A percentile compares a stretch with the other conserved stretches of the same genome.
Evolutionary conservation across 1,140 invertebrate genomes (phyloP).

Genomic region (Chironomus striatipennis): DNA sequence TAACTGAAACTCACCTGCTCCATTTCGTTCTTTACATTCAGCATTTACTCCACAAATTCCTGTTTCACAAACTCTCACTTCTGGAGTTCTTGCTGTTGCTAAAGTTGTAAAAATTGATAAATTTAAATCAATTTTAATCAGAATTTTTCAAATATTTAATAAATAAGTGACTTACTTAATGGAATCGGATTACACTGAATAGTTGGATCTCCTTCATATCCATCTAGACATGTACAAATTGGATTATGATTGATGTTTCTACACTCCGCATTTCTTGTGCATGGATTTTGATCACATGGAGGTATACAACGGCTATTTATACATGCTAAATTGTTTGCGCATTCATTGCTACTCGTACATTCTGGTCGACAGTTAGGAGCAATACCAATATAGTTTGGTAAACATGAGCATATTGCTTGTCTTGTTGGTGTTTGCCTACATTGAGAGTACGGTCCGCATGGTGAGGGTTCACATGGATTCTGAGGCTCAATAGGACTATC

Average conservation of each 20-base stretch:
- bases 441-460: slow-evolving; percentile 63
- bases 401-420: slow-evolving; percentile 61
- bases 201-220: slow-evolving; percentile 52
- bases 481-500: slow-evolving; percentile 32
- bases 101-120: neutral
- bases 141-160: too few species aligned
- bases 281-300: slow-evolving; percentile 51
- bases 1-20: slow-evolving; percentile 37
- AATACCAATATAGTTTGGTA: slow-evolving; percentile 63
- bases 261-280: slow-evolving; percentile 45
- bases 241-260: slow-evolving; percentile 50
- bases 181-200: slow-evolving; percentile 40
- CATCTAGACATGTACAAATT: slow-evolving; percentile 47
- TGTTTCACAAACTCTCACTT: slow-evolving; percentile 51
- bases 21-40: slow-evolving; percentile 55
- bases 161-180: neutral
- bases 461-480: slow-evolving; percentile 55
- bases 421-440: slow-evolving; percentile 48
- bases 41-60: slow-evolving; percentile 68
- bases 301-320: slow-evolving; percentile 69
- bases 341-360: slow-evolving; percentile 70
- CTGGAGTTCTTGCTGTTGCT: slow-evolving; percentile 29
- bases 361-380: slow-evolving; percentile 72
- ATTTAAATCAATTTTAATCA: too few species aligned
- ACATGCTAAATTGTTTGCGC: slow-evolving; percentile 63